Conservation (phyloP, 1,140 invertebrate species). For the Phenacoccus solenopsis region DNA sequence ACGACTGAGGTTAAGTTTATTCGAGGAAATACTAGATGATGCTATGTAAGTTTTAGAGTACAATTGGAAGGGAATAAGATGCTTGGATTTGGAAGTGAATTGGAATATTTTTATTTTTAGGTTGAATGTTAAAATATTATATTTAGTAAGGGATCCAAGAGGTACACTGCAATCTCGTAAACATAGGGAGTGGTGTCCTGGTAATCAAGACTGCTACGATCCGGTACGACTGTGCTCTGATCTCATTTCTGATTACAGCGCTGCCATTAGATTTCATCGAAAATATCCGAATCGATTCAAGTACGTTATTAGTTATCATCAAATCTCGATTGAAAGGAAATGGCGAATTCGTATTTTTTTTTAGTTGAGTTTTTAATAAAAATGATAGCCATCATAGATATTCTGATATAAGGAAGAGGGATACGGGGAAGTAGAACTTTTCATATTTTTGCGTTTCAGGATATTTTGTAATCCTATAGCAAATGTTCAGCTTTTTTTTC, state of each 20-base stretch:
- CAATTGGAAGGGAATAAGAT: neutral
- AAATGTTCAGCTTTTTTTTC: too few species aligned
- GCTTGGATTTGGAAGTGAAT: slow-evolving; percentile 11
- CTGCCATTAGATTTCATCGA: slow-evolving; percentile 50
- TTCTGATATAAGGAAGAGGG: too few species aligned
- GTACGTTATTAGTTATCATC: too few species aligned
- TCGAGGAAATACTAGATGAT: slow-evolving; percentile 56
- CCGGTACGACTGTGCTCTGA: slow-evolving; percentile 62
- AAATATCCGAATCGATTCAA: slow-evolving; percentile 57
- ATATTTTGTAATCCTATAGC: too few species aligned
- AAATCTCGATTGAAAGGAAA: too few species aligned
- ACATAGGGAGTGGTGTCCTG: slow-evolving; percentile 71
- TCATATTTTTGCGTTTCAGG: too few species aligned
- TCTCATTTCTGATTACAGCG: slow-evolving; percentile 65
- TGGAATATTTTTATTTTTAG: slow-evolving; percentile 34
- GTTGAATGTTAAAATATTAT: slow-evolving; percentile 58
- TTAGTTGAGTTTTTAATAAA: too few species aligned
- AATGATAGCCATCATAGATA: too few species aligned
- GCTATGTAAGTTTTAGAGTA: slow-evolving; percentile 42
- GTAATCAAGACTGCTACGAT: slow-evolving; percentile 66
- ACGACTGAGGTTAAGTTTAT: slow-evolving; percentile 53
- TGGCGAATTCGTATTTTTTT: too few species aligned
- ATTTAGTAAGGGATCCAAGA: slow-evolving; percentile 69
- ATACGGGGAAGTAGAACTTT: too few species aligned
- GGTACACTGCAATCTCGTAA: slow-evolving; percentile 72